These are phyloP conservation scores for Pammene fasciana DNA, from an alignment of 2,888 invertebrate species.

Conservation along the genomic window DNA sequence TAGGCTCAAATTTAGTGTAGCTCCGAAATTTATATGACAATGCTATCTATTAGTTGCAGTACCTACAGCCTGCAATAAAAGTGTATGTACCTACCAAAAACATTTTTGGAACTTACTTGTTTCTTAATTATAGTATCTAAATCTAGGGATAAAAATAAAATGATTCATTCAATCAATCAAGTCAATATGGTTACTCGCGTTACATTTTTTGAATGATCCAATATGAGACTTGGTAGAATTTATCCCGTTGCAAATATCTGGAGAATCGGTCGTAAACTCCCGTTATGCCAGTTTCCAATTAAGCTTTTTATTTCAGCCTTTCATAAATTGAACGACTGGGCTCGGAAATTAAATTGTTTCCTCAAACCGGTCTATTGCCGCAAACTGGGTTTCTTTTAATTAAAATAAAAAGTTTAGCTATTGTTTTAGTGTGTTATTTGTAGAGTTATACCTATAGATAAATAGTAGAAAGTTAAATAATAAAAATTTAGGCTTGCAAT, in stretches of 20 bases:
- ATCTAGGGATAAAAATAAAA: no score
- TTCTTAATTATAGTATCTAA: no score
- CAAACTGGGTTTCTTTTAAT: constrained; percentile 60
- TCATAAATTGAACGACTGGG: constrained; percentile 57
- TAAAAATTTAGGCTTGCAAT: no score
- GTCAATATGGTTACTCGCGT: not conserved
- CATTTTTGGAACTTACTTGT: no score
- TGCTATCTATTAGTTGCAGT: no score
- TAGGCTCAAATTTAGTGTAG: no score
- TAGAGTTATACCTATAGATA: no score
- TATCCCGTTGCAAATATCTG: constrained; percentile 16
- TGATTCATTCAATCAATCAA: not conserved
- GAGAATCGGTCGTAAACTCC: constrained; percentile 46
- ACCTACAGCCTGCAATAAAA: no score
- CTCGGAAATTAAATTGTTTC: constrained; percentile 64
- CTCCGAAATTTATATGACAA: no score
- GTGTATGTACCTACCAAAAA: no score
- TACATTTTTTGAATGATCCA: not conserved
- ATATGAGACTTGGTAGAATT: not conserved
- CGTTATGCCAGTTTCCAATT: constrained; percentile 45
- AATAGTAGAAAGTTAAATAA: no score
- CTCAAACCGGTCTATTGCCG: constrained; percentile 59
- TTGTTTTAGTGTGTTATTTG: not conserved
- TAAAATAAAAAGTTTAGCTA: constrained; percentile 52
- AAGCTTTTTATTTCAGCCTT: constrained; percentile 52